phyloP scores from a whole-genome alignment of 2,888 invertebrate species.

The Panopea generosa region DNA sequence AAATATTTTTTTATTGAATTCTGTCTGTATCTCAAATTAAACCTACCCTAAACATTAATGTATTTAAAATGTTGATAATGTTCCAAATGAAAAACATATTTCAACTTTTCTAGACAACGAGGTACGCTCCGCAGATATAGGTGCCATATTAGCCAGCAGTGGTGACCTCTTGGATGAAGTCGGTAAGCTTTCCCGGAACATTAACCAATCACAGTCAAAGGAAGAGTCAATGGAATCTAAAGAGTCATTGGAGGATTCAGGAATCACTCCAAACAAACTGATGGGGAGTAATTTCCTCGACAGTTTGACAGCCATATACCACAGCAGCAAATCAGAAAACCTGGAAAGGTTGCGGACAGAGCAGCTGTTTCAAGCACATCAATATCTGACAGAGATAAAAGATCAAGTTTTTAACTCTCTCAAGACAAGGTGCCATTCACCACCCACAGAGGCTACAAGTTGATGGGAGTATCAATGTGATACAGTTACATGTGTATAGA shows the following conservation, averaged over 20 bases:
- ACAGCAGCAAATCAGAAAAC: neutral
- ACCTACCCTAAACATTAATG: no score
- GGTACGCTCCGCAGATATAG: constrained; percentile 29
- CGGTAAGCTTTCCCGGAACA: constrained; percentile 24
- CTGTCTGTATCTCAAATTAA: no score
- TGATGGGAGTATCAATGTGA: no score
- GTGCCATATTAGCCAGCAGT: constrained; percentile 36
- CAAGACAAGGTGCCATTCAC: constrained; percentile 18
- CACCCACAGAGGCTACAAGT: no score
- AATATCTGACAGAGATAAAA: constrained; percentile 14
- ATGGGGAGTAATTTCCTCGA: neutral
- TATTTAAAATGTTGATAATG: no score
- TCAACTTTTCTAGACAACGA: constrained; percentile 6
- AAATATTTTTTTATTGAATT: no score
- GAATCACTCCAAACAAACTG: neutral
- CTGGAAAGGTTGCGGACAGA: constrained; percentile 12
- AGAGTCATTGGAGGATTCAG: neutral
- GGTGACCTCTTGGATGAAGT: constrained; percentile 49
- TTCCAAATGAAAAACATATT: no score
- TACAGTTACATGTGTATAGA: no score
- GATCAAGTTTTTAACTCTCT: constrained; percentile 11
- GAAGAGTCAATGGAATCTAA: constrained; percentile 15
- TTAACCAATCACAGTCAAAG: constrained; percentile 8
- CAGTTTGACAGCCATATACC: neutral
- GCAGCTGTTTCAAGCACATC: constrained; percentile 29